These are phyloP conservation scores for Melipona quadrifasciata DNA, from an alignment of 1,140 invertebrate species.

Conservation along the genomic window DNA sequence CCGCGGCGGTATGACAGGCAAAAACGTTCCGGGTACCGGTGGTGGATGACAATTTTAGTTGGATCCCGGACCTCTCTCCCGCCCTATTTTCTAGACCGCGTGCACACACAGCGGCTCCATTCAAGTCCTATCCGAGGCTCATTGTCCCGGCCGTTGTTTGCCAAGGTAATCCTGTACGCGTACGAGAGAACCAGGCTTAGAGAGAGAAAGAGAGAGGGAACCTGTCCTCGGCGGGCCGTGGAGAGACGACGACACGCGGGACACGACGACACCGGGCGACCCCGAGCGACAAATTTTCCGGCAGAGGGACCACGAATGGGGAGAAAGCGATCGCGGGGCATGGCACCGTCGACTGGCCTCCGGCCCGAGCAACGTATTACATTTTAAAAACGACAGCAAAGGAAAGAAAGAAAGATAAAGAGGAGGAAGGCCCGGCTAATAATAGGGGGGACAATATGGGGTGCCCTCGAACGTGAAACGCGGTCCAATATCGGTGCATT, in stretches of 20 bases:
- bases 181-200: background rate
- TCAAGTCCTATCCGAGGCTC: slow-evolving; percentile 51
- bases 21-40: slow-evolving; percentile 44
- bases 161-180: slow-evolving; percentile 68
- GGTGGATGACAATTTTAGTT: slow-evolving; percentile 69
- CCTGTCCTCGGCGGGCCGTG: slow-evolving; percentile 11
- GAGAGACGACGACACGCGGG: background rate
- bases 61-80: slow-evolving; percentile 26
- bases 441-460: slow-evolving; percentile 74
- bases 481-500: slow-evolving; percentile 65
- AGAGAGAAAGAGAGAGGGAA: background rate
- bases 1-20: slow-evolving; percentile 64
- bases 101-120: slow-evolving; percentile 35
- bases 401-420: background rate
- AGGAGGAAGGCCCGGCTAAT: slow-evolving; percentile 60
- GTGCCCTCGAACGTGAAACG: slow-evolving; percentile 43
- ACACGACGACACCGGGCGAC: background rate
- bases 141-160: slow-evolving; percentile 72
- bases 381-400: slow-evolving; percentile 77
- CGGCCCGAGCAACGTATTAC: slow-evolving; percentile 72
- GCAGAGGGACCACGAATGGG: slow-evolving; percentile 71
- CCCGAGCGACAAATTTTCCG: slow-evolving; percentile 73
- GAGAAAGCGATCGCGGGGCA: slow-evolving; percentile 49
- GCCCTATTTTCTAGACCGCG: slow-evolving; percentile 19
- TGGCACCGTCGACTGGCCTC: slow-evolving; percentile 36